A percentile compares a stretch with the other conserved stretches of the same genome.
Conservation (phyloP, 2,113 vertebrate genomes). For the Pterocles orientalis region DNA sequence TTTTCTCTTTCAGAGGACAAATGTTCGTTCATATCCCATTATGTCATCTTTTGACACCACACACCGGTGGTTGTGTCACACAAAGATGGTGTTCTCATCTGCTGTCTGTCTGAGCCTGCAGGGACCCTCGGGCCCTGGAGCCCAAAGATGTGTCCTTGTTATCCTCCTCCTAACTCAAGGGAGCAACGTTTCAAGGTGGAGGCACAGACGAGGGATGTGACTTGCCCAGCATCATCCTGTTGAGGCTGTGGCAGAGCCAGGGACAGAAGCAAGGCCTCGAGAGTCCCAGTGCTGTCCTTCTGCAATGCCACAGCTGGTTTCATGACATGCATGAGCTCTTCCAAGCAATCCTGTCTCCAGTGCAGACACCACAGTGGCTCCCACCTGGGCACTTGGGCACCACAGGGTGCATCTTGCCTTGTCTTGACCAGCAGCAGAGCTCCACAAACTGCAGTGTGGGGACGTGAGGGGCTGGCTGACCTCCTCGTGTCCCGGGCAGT, state of each 20-base stretch:
- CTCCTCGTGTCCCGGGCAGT: not conserved
- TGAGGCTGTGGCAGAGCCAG: not conserved
- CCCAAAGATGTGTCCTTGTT: not conserved
- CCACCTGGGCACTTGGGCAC: not conserved
- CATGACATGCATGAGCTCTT: not conserved
- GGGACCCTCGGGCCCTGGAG: not conserved
- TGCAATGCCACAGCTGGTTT: not conserved
- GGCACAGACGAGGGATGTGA: not conserved
- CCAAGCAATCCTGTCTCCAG: not conserved
- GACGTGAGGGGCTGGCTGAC: not conserved
- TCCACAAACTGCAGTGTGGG: not conserved
- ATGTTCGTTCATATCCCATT: not conserved
- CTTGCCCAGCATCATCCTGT: not conserved
- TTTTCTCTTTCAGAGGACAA: slow-evolving; percentile 13
- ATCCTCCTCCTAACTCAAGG: not conserved
- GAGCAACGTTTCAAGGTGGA: not conserved
- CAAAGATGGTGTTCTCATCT: not conserved
- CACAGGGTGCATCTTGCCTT: not conserved
- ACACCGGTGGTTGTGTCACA: not conserved
- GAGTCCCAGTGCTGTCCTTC: not conserved
- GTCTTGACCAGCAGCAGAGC: not conserved
- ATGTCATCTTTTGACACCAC: slow-evolving; percentile 25
- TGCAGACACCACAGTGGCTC: not conserved
- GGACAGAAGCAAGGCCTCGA: not conserved
- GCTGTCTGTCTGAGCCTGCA: not conserved